Base-by-base conservation (phyloP, 2,888 invertebrate genomes). In the Plagodis dolabraria region DNA sequence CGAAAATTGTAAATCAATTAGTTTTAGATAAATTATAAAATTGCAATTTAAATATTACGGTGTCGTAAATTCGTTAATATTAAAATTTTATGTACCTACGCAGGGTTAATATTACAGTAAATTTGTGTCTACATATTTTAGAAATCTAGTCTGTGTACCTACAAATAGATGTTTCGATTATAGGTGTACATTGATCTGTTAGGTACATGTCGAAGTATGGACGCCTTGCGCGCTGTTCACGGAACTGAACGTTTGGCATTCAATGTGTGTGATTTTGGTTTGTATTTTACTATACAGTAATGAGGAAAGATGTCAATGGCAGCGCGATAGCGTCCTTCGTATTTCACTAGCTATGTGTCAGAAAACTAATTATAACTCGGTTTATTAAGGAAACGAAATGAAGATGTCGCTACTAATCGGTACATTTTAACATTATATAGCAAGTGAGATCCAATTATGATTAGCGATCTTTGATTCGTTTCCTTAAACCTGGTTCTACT, bases 41-140 rank as follows among this genome's bases (percentile, higher is more conserved):
- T 57, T 67, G 68, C 69, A 73, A 75, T 69, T 68, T 65, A 65
- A 63, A 47, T 71, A 73, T 72, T 77, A 73, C 72, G 73, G 68
- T 76, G 69, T 72, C 75, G 67, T 79, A 73, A 73, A 75, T 74
- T 79, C 70, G 71, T 74, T 77, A 66, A 70, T 67, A 65, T 49
- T 68, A 68, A 65, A 65, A 69, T 71, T 69, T 69, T 64, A 64
- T 72, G 72, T 72, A 76, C 70, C 71, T 76, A 72, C 76, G 79
- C 82, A 82, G 79, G 80, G 79, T 82, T 75, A 69, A 71, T 67
- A 69, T 68, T 63, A 60, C 64, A 62, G 65, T 65, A 66, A 73
- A 74, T 75, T 64, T 67, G 70, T 78, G 76, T 77, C 75, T 75
- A 63, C 53, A 46, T 51, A 51, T 46, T 57, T 48, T 47, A 5